Base-by-base conservation (phyloP, 2,113 vertebrate species). In the Oncorhynchus gorbuscha region DNA sequence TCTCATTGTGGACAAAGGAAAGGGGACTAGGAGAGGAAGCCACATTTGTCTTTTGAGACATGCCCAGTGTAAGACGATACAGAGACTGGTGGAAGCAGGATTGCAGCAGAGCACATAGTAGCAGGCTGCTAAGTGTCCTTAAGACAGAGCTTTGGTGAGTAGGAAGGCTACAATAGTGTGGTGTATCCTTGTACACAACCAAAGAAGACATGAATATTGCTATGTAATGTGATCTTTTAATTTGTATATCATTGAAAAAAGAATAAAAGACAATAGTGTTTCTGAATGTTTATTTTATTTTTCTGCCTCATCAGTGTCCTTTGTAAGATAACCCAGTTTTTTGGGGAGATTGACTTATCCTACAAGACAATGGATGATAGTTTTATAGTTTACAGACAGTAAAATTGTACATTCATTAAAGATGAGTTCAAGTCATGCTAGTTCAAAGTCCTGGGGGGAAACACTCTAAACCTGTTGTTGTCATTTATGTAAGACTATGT, bases 151-250 rank as follows among this genome's bases (percentile, higher is more conserved):
- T 91, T 89, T 91, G 81, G 84, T 84, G 75, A 89, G 82, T 87
- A 83, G 79, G 83, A 86, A 85, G 79, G 83, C 83, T 86, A 35
- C 35, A 35, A 5, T 35, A 78, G 88, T 30, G 14, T 72, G 72
- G 61, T 76, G 71, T 72, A 80, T 78, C 72, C 74, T 88, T 90
- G 84, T 89, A 89, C 84, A 85, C 81, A 91, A 81, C 85, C 87
- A 85, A 87, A 89, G 84, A 79, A 84, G 71, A 81, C 73, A 75
- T 66, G 73, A 88, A 84, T 87, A 90, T 92, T 92, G 90, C 90
- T 89, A 90, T 93, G 90, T 92, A 89, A 93, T 91, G 90, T 90
- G 84, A 78, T 11, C 74, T 76, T 74, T 81, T 89, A 51, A 90
- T 87, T 87, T 92, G 87, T 92, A 91, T 58, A 90, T 90, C 91